Base-by-base conservation (phyloP, 2,888 invertebrate genomes). In the Stictocephala bisonia region DNA sequence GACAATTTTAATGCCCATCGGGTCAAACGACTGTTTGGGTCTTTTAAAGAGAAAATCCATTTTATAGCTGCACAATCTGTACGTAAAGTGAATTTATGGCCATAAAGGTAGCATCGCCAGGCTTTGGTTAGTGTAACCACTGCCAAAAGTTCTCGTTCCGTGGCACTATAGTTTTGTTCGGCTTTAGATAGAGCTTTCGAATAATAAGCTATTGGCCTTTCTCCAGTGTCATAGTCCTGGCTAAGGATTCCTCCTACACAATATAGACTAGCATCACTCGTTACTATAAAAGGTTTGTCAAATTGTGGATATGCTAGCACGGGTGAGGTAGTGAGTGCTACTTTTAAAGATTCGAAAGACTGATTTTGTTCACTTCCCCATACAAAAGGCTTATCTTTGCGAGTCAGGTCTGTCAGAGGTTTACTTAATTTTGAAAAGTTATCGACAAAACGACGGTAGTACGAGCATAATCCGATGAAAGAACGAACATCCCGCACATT, bases 251-350 rank as follows among this genome's bases (percentile, higher is more conserved):
- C 68, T 13, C 71, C 71, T 20, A 71, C n/a, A 24, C 60, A 41
- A 29, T 41, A 29, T 64, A 56, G 20, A 70, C 69, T 69, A 13
- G 73, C 73, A 27, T 75, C 75, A 18, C 48, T 70, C 26, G 70
- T 73, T 9, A 75, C 18, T n/a, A 41, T 56, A 35, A 75, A 75
- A 4, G 50, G 40, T 26, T 68, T 29, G 41, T 64, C 29, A 41
- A 79, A 73, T 41, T 79, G 76, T 7, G 80, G 80, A 44, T 79
- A 78, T 53, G 60, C 24, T 15, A 70, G 56, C 50, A 73, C 70
- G n/a, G 69, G 73, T 13, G 72, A 22, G 4, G 50, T 67, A 18
- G 72, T 72, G n/a, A 76, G 51, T 9, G 35, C 60, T 20, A 29
- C 15, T 27, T 75, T 75, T 9, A 76, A 40, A 18, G 50, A 44